These are phyloP conservation scores for Hymenopus coronatus DNA, from an alignment of 2,888 invertebrate genomes.

Conservation along the genomic window DNA sequence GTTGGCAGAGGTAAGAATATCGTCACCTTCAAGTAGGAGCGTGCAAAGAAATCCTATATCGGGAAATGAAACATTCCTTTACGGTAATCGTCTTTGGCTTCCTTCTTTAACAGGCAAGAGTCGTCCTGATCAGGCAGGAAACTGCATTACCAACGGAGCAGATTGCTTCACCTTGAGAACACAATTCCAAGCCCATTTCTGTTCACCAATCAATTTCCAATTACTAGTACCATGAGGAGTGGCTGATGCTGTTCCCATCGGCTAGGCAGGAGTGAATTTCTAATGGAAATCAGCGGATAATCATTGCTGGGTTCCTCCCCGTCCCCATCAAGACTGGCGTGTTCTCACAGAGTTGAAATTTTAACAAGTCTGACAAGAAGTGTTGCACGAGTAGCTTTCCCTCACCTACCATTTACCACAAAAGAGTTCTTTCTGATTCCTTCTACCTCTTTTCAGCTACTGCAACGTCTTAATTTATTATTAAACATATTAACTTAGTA, in stretches of 20 bases:
- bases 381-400: background rate
- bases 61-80: background rate
- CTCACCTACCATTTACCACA: background rate
- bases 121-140: background rate
- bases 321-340: background rate
- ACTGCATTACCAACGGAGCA: background rate
- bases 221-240: slow-evolving; percentile 6
- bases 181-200: background rate
- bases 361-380: background rate
- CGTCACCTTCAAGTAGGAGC: background rate
- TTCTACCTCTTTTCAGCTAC: background rate
- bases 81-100: background rate
- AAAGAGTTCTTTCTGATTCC: background rate
- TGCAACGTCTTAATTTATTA: background rate
- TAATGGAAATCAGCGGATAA: slow-evolving; percentile 12
- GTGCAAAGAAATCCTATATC: background rate
- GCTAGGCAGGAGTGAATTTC: slow-evolving; percentile 9
- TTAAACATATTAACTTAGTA: too few relatives aligned
- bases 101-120: background rate
- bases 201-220: slow-evolving; percentile 11
- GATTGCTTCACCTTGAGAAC: background rate
- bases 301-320: background rate
- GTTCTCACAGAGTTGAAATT: background rate
- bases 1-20: too few relatives aligned
- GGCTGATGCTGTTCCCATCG: slow-evolving; percentile 14